These are phyloP conservation scores for Latrodectus hesperus DNA, from an alignment of 2,888 invertebrate species.

Conservation along the genomic window DNA sequence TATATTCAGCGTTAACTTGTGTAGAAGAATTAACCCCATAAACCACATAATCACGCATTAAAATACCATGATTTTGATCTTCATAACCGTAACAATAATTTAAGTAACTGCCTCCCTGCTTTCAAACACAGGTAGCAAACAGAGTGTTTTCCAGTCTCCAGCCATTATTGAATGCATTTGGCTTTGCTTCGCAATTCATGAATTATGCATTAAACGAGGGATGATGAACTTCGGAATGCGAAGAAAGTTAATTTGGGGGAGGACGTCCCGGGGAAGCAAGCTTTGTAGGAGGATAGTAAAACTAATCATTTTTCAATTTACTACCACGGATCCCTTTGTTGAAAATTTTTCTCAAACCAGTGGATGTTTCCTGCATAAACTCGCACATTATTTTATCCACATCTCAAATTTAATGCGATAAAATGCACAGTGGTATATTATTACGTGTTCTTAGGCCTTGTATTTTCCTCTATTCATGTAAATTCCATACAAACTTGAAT, in stretches of 20 bases:
- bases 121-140: background rate
- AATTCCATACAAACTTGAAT: no score
- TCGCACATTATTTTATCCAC: background rate
- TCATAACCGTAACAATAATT: constrained; percentile 30
- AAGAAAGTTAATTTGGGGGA: constrained; percentile 56
- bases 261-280: background rate
- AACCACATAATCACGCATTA: constrained; percentile 42
- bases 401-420: background rate
- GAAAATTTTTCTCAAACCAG: background rate
- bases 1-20: constrained; percentile 39
- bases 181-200: constrained; percentile 20
- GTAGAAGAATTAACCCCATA: constrained; percentile 30
- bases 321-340: constrained; percentile 27
- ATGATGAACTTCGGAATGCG: constrained; percentile 51
- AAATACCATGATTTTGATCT: background rate
- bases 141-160: background rate
- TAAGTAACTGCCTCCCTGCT: background rate
- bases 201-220: constrained; percentile 44
- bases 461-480: no score
- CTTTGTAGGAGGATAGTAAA: constrained; percentile 5
- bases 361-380: constrained; percentile 15
- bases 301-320: constrained; percentile 64
- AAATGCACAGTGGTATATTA: background rate
- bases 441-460: no score
- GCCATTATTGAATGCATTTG: background rate